phyloP scores from a whole-genome alignment of 2,888 invertebrate species.

The Eupelmus urozonus region DNA sequence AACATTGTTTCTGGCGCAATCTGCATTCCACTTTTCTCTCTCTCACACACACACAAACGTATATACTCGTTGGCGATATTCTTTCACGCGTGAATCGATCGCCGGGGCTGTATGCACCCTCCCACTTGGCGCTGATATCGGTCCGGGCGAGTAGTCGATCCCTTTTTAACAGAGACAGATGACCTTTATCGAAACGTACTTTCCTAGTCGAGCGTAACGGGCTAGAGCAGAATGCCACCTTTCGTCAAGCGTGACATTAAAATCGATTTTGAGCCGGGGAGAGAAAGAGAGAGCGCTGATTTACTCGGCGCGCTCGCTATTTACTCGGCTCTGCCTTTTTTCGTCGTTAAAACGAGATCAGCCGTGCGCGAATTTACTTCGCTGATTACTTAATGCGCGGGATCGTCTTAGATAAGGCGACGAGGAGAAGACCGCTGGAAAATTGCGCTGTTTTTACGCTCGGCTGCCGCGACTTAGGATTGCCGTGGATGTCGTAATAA shows the following conservation, averaged over 20 bases:
- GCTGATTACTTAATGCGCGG: background rate
- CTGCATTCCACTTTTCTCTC: constrained; percentile 37
- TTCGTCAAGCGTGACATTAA: constrained; percentile 51
- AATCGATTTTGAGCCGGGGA: constrained; percentile 47
- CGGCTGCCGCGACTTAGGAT: too few species aligned
- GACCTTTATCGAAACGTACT: constrained; percentile 63
- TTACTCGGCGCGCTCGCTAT: constrained; percentile 6
- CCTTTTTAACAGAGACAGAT: constrained; percentile 72
- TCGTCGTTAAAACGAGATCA: constrained; percentile 20
- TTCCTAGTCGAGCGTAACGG: constrained; percentile 44
- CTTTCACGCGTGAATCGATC: constrained; percentile 63
- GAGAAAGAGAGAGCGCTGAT: background rate
- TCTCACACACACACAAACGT: background rate
- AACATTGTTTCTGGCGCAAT: constrained; percentile 63
- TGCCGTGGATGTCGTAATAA: too few species aligned
- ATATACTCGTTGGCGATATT: constrained; percentile 17
- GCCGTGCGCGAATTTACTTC: background rate
- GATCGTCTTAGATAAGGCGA: background rate
- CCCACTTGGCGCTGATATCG: constrained; percentile 65
- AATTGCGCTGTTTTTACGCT: too few species aligned
- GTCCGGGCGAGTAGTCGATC: constrained; percentile 64
- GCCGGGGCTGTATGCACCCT: constrained; percentile 31
- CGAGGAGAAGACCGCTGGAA: too few species aligned
- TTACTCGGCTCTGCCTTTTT: constrained; percentile 17
- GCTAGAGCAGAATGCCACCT: constrained; percentile 28